Base-by-base conservation (phyloP, 1,140 invertebrate genomes). In the Aphidius gifuensis region DNA sequence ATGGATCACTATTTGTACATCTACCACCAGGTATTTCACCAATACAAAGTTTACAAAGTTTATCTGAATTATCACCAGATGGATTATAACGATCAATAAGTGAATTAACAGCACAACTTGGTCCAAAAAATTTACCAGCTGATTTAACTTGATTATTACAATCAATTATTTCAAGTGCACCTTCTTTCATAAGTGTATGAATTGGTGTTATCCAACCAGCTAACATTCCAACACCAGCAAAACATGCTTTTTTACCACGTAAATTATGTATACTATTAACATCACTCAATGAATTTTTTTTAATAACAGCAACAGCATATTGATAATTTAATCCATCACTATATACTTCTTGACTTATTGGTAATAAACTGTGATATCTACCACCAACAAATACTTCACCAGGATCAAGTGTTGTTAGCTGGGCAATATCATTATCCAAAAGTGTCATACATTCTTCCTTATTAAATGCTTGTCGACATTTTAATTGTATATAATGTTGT, bases 121-220 rank as follows among this genome's bases (percentile, higher is more conserved):
- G 85, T 5, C 91, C 90, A 76, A 98, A 98, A 74, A 88, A 98
- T 64, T 90, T 86, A 8, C 92, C 91, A 0, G 94, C 90, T 5
- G 93, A 92, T 79, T 98, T 96, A 0, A 98, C 92, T 74, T 97
- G 92, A 81, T 98, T 97, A 70, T 99, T 98, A 72, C 96, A 99
- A 74, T 95, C 92, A 40, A 92, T 87, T 45, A 94, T 85, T 74
- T 92, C 88, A 80, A 95, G 85, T 43, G 87, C 88, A 38, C 90
- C 90, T 63, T 88, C 78, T 71, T 87, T 85, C 86, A 97, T 93
- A 23, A 98, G 75, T 88, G 83, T 87, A 75, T 94, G 84, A 67
- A 98, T 87, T 6, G 96, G 96, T 70, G 96, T 86, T 61, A 94
- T 86, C 96, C 96, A 99, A 45, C 96, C 95, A 61, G 94, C 94